Conservation (phyloP, 2,797 vertebrate genomes). For the Pitangus sulphuratus region DNA sequence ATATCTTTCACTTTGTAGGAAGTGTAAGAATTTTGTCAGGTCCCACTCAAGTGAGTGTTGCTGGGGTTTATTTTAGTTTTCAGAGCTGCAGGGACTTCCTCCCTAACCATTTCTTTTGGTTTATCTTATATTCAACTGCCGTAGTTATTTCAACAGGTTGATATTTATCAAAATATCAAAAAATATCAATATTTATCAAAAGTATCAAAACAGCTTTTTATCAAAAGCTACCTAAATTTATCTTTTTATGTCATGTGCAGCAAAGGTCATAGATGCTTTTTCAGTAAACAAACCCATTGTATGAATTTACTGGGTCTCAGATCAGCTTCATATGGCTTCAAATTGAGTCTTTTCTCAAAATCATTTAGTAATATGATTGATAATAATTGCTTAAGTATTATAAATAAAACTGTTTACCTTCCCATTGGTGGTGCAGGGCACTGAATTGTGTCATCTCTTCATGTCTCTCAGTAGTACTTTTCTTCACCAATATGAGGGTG, state of each 20-base stretch:
- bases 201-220: neutral
- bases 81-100: neutral
- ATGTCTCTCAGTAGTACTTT: neutral
- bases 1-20: neutral
- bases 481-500: neutral
- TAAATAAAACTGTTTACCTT: neutral
- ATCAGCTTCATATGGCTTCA: constrained; percentile 57
- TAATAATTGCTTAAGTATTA: neutral
- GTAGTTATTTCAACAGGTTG: neutral
- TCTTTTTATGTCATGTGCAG: neutral
- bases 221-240: neutral
- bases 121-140: neutral
- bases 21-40: neutral
- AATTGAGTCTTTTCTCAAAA: neutral
- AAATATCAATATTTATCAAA: too few relatives aligned
- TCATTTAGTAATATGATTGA: neutral
- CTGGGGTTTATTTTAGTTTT: neutral
- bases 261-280: neutral
- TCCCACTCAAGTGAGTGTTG: neutral
- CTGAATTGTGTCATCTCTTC: neutral
- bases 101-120: neutral
- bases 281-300: neutral
- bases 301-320: neutral
- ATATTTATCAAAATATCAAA: neutral
- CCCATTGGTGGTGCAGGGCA: neutral